These are phyloP conservation scores for Trachelus iudaicus DNA, from an alignment of 2,888 invertebrate genomes.

Conservation along the genomic window DNA sequence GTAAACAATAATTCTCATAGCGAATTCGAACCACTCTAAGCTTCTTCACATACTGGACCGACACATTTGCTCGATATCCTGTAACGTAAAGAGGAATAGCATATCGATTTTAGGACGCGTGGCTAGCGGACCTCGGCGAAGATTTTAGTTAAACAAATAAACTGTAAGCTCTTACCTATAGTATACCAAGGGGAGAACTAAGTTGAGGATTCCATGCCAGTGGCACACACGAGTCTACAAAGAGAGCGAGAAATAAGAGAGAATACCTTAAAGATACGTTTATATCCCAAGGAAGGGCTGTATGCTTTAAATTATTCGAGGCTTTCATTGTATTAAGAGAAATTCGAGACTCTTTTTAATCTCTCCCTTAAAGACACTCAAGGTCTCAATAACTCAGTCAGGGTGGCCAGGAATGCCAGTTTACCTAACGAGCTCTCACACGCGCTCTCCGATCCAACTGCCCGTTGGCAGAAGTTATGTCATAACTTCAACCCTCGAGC, in stretches of 20 bases:
- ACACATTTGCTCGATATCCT: background rate
- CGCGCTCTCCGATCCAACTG: background rate
- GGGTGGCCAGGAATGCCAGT: conserved; percentile 5
- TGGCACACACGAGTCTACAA: conserved; percentile 10
- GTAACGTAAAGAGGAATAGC: background rate
- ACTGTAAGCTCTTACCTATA: conserved; percentile 11
- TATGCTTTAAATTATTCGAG: background rate
- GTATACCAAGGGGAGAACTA: conserved; percentile 20
- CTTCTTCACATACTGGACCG: background rate
- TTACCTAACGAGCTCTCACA: conserved; percentile 6
- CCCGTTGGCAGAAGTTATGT: conserved; percentile 1
- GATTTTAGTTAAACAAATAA: conserved; percentile 59
- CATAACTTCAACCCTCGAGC: conserved; percentile 1
- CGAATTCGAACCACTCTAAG: conserved; percentile 1
- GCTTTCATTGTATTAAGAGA: background rate
- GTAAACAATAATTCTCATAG: background rate
- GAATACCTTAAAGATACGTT: background rate
- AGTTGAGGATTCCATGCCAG: conserved; percentile 26
- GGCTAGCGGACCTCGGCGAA: conserved; percentile 43
- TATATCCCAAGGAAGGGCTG: background rate
- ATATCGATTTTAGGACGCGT: conserved; percentile 26
- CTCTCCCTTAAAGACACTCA: background rate
- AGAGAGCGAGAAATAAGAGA: background rate
- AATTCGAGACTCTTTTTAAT: background rate
- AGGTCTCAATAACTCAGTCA: background rate